These are phyloP conservation scores for Geophilus truncorum DNA, from an alignment of 2,888 invertebrate genomes.

Conservation along the genomic window DNA sequence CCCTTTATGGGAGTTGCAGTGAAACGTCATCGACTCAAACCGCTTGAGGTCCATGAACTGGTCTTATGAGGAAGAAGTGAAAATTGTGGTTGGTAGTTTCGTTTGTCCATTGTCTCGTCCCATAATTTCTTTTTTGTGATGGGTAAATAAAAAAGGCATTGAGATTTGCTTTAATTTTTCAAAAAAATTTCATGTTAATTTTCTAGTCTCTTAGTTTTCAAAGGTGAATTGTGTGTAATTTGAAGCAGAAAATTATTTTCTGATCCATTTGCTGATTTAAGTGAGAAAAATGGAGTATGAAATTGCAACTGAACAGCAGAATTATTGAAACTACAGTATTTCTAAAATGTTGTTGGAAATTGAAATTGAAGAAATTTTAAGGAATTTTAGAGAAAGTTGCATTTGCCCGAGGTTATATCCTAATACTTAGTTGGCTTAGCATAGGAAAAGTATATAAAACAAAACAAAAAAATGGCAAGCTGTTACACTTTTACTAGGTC, in stretches of 20 bases:
- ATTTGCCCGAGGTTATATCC: background rate
- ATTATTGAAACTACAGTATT: too few species aligned
- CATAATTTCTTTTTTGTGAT: background rate
- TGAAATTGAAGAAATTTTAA: too few species aligned
- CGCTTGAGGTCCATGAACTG: slow-evolving; percentile 4
- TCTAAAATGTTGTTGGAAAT: too few species aligned
- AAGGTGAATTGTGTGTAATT: background rate
- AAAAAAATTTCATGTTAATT: background rate
- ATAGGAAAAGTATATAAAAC: background rate
- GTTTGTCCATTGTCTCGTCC: background rate
- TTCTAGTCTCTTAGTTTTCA: background rate
- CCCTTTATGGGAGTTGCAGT: background rate
- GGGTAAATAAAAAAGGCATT: background rate
- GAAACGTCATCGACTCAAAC: background rate
- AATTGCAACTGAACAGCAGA: too few species aligned
- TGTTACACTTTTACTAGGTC: slow-evolving; percentile 4
- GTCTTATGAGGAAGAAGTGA: background rate
- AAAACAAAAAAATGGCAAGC: background rate
- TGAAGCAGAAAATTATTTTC: background rate
- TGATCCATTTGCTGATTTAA: background rate
- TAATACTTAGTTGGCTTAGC: background rate
- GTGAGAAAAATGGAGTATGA: too few species aligned
- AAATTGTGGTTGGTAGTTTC: background rate
- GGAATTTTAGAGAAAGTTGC: background rate
- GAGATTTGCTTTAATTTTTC: background rate